Base-by-base conservation (phyloP, 2,113 vertebrate species). In the Leptosomus discolor region DNA sequence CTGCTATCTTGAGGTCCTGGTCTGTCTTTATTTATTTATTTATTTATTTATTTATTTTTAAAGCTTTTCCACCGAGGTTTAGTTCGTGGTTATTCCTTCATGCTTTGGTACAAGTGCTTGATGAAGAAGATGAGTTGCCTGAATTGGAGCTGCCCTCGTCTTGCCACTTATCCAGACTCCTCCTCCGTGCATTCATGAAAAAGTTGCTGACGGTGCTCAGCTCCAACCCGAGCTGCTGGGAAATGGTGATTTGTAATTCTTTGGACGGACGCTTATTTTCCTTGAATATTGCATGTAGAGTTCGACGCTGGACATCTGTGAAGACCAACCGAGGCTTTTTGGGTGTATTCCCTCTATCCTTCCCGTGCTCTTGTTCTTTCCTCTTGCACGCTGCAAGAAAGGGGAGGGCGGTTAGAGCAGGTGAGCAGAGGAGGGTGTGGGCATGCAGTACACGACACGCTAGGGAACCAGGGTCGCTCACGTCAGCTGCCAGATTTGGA, bases 191-290 rank as follows among this genome's bases (percentile, higher is more conserved):
- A 41, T 99, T 99, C 99, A 99, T 99, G 98, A 99, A 99, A 98
- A 99, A 99, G 98, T 99, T 99, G 98, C 99, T 99, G 98, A 99
- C 99, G 22, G 99, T 99, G 98, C 99, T 98, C 96, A 99, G 98
- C 98, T 99, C 99, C 97, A 99, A 98, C 93, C 99, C 99, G 73
- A 99, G 98, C 98, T 99, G 99, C 98, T 99, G 99, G 94, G 99
- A 99, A 95, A 99, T 99, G 98, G 99, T 99, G 97, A 99, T 98
- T 98, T 99, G 99, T 96, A 99, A 98, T 97, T 99, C 99, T 98
- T 99, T 99, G 98, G 99, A 99, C 0, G 99, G 99, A 96, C 99
- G 99, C 98, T 99, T 99, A 96, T 99, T 99, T 98, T 99, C 99
- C 97, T 99, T 99, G 98, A 99, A 99, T 99, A 99, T 99, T 98